These are phyloP conservation scores for Crenichthys baileyi DNA, from an alignment of 2,797 vertebrate genomes.

Conservation along the genomic window DNA sequence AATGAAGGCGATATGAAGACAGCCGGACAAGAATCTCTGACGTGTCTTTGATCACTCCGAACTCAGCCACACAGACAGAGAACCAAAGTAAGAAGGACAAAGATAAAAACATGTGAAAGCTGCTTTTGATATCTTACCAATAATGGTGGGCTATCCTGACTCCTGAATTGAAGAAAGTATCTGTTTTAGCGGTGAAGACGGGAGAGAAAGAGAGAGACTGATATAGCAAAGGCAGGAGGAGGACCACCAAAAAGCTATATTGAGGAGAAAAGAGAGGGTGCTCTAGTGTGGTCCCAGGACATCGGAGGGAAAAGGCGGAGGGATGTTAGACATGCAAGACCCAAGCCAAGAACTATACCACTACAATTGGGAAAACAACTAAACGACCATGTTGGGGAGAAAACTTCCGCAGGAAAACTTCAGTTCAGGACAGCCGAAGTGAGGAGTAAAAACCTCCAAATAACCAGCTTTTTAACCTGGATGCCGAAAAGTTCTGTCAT, in stretches of 20 bases:
- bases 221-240: constrained; percentile 32
- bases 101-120: constrained; percentile 4
- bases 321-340: constrained; percentile 3
- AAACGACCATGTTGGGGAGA: constrained; percentile 9
- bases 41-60: not conserved
- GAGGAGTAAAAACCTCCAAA: constrained; percentile 14
- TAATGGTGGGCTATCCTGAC: not conserved
- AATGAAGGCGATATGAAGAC: constrained; percentile 5
- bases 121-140: constrained; percentile 8
- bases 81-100: constrained; percentile 5
- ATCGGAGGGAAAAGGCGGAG: constrained; percentile 13
- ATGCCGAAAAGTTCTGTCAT: constrained; percentile 1
- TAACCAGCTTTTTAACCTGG: not conserved
- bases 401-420: constrained; percentile 9
- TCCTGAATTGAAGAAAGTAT: constrained; percentile 6
- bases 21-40: constrained; percentile 11
- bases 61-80: not conserved
- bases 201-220: not conserved
- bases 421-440: not conserved
- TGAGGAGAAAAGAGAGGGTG: constrained; percentile 16
- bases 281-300: constrained; percentile 20
- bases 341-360: constrained; percentile 7
- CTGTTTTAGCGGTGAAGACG: constrained; percentile 11
- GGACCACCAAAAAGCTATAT: constrained; percentile 21
- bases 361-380: constrained; percentile 11